A percentile compares a stretch with the other conserved stretches of the same genome.
phyloP scores from a whole-genome alignment of 2,797 vertebrate genomes.

The Synanceia verrucosa region DNA sequence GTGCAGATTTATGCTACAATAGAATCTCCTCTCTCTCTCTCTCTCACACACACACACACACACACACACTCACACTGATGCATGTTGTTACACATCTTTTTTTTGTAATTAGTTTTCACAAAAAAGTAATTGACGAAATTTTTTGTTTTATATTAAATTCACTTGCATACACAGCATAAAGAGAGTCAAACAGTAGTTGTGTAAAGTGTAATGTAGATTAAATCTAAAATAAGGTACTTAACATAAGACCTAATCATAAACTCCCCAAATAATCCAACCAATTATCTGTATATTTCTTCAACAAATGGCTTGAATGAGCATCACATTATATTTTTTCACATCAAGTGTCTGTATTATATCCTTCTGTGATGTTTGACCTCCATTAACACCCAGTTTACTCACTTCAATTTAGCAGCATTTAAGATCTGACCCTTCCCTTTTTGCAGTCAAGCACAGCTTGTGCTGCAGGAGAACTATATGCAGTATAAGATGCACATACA shows the following conservation, averaged over 20 bases:
- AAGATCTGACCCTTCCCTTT: neutral
- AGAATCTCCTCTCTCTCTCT: too few relatives aligned
- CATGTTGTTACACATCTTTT: neutral
- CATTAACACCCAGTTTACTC: neutral
- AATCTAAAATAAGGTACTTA: neutral
- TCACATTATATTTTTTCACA: neutral
- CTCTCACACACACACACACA: neutral
- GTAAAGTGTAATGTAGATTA: neutral
- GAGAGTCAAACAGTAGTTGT: neutral
- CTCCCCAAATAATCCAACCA: neutral
- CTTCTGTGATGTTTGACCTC: neutral
- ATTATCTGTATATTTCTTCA: neutral
- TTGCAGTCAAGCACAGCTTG: neutral
- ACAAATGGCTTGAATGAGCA: neutral
- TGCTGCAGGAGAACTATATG: neutral
- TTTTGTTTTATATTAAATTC: neutral
- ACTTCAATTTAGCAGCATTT: slow-evolving; percentile 1
- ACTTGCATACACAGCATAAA: neutral
- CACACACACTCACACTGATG: neutral
- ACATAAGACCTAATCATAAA: neutral
- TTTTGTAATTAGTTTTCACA: neutral
- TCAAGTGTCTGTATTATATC: neutral
- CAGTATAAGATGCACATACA: neutral
- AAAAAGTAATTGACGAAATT: neutral
- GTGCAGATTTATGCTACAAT: slow-evolving; percentile 21